Base-by-base conservation (phyloP, 2,888 invertebrate species). In the Andrena fulva region DNA sequence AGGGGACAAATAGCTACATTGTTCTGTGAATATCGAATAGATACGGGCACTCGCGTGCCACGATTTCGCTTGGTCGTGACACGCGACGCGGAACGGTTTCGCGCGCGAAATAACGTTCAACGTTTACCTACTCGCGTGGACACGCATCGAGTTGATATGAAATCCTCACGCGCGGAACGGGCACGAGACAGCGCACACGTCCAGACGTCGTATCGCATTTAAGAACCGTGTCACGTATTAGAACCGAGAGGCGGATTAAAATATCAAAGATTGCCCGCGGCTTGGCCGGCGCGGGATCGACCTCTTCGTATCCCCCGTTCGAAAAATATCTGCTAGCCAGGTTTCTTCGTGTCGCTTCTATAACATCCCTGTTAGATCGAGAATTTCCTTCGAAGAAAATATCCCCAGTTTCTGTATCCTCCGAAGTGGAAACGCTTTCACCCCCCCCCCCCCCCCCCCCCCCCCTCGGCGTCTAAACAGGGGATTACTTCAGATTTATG, bases 251-350 rank as follows among this genome's bases (percentile, higher is more conserved):
- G 82, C 81, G 87, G 89, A 91, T 92, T 92, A 90, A 90, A 92
- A 91, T 91, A 91, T 92, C 92, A 92, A 90, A 91, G 90, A 88
- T 88, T 66, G 85, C 79, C 85, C 77, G 86, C 86, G 73, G 72
- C 67, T 52, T 8, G 52, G 52, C 20, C n/a, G 52, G 20, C 52
- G 52, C 20, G 20, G 6, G 2, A 20, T n/a, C 52, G 52, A 52
- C 52, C 52, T 20, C 52, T 20, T 8, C 20, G 52, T 52, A 52
- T 20, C 20, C 52, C 0, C 52, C 20, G 52, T 20, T 52, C 3
- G n/a, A 52, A 52, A n/a, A 20, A 52, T 52, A 2, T 52, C 52
- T 52, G 20, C 20, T 8, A 5, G 42, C 42, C 5, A 16, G 42
- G 16, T 42, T 42, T 42, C 42, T 4, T 42, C 42, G 42, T 12